Percentiles rank a stretch among this genome's conserved stretches.
Conservation (phyloP, 2,888 invertebrate species). For the Eupithecia dodoneata region DNA sequence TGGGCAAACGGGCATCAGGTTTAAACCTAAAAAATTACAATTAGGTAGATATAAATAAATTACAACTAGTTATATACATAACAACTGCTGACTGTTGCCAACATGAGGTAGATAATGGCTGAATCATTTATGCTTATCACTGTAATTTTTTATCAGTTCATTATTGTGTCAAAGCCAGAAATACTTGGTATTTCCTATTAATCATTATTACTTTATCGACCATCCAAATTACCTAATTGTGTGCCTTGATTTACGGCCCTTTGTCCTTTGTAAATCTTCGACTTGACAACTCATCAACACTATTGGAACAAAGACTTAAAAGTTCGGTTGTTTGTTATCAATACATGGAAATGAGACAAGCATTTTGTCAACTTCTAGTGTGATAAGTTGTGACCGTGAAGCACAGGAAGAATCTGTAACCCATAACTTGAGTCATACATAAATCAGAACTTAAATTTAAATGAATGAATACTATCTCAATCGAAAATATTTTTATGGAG, state of each 20-base stretch:
- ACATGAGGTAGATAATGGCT: background rate
- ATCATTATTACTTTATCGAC: background rate
- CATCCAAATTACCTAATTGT: slow-evolving; percentile 1
- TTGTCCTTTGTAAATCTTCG: background rate
- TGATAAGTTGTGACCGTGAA: too few relatives aligned
- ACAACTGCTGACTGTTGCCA: background rate
- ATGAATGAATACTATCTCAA: too few relatives aligned
- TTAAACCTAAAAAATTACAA: too few relatives aligned
- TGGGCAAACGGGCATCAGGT: too few relatives aligned
- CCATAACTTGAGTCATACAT: too few relatives aligned
- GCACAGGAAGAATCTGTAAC: too few relatives aligned
- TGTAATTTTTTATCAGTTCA: background rate
- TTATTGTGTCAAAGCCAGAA: background rate
- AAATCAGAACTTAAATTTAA: too few relatives aligned
- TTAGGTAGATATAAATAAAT: too few relatives aligned
- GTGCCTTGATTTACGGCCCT: background rate
- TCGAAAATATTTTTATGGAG: too few relatives aligned
- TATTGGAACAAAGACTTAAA: background rate
- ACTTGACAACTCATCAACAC: background rate
- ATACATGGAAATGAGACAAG: background rate
- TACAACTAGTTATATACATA: too few relatives aligned
- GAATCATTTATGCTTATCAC: background rate
- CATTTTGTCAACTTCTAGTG: background rate
- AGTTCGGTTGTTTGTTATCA: background rate
- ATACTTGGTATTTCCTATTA: background rate